Evolutionary conservation across 2,113 vertebrate species (phyloP).

Genomic region (Tenebrosternarchus preto): DNA sequence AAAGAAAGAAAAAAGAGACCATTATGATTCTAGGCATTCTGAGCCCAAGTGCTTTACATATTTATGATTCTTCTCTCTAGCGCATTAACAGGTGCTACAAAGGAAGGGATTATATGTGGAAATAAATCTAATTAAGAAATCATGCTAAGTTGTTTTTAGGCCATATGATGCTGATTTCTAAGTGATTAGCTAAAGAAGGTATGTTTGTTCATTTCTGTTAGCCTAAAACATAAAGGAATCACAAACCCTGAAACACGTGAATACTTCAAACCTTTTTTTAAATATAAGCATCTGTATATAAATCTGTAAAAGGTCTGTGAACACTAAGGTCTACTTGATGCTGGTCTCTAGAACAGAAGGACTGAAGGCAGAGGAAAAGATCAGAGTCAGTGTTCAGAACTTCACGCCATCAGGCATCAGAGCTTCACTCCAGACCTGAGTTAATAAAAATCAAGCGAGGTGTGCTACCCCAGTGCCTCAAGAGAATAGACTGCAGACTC

Average conservation of each 20-base stretch:
- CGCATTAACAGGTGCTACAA: constrained; percentile 66
- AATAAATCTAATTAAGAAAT: constrained; percentile 37
- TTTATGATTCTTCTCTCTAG: constrained; percentile 13
- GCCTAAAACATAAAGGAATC: not conserved
- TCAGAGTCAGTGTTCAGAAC: constrained; percentile 1
- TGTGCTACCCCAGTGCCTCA: constrained; percentile 26
- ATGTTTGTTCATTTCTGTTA: not conserved
- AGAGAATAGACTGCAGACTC: constrained; percentile 44
- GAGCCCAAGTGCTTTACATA: constrained; percentile 29
- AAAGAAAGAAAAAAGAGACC: constrained; percentile 41
- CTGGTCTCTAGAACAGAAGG: not conserved
- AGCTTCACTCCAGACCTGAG: constrained; percentile 31
- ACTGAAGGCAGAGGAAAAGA: not conserved
- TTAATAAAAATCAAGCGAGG: constrained; percentile 48
- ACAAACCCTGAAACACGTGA: too few relatives aligned
- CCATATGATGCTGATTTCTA: constrained; percentile 34
- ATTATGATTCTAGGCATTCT: constrained; percentile 26
- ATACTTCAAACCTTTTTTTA: not conserved
- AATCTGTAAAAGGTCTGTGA: not conserved
- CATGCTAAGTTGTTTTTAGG: constrained; percentile 25
- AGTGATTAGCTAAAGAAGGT: constrained; percentile 14
- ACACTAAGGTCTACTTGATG: not conserved
- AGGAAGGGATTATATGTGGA: constrained; percentile 33
- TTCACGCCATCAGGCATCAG: constrained; percentile 18
- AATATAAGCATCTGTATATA: constrained; percentile 1